Percentiles rank a stretch among this genome's conserved stretches.
phyloP scores from a whole-genome alignment of 1,140 invertebrate genomes.

The Bombus sylvicola region DNA sequence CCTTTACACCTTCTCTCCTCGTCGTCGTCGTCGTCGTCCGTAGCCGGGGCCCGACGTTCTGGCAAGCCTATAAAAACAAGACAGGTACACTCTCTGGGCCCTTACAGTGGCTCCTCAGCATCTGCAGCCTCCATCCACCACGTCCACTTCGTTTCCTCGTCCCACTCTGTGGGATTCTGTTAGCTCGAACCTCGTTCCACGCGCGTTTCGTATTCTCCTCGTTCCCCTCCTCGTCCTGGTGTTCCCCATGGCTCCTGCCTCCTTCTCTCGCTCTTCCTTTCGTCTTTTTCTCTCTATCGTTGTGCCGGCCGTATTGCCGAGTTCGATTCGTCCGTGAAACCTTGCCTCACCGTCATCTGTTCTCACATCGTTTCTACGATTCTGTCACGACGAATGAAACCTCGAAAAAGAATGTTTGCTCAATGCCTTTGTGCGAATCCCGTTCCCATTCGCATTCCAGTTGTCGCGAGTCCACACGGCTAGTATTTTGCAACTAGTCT shows the following conservation, averaged over 20 bases:
- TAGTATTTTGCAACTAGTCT: conserved; percentile 54
- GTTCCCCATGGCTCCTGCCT: conserved; percentile 24
- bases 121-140: conserved; percentile 71
- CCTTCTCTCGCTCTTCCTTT: conserved; percentile 25
- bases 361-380: conserved; percentile 70
- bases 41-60: conserved; percentile 74
- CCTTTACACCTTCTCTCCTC: conserved; percentile 60
- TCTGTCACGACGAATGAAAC: conserved; percentile 66
- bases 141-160: conserved; percentile 55
- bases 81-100: conserved; percentile 81
- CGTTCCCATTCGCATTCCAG: conserved; percentile 58
- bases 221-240: conserved; percentile 48
- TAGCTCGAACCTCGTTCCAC: conserved; percentile 51
- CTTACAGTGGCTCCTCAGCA: conserved; percentile 80
- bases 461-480: conserved; percentile 41
- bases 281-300: conserved; percentile 40
- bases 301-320: conserved; percentile 50
- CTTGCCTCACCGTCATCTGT: conserved; percentile 64
- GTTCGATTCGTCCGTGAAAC: conserved; percentile 65
- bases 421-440: conserved; percentile 65
- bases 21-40: conserved; percentile 49
- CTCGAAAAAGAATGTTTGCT: conserved; percentile 65
- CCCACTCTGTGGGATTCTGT: conserved; percentile 28
- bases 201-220: conserved; percentile 50
- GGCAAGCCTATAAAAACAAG: conserved; percentile 82